phyloP scores from a whole-genome alignment of 2,888 invertebrate species.

The Mongoloraphidia duomilia region DNA sequence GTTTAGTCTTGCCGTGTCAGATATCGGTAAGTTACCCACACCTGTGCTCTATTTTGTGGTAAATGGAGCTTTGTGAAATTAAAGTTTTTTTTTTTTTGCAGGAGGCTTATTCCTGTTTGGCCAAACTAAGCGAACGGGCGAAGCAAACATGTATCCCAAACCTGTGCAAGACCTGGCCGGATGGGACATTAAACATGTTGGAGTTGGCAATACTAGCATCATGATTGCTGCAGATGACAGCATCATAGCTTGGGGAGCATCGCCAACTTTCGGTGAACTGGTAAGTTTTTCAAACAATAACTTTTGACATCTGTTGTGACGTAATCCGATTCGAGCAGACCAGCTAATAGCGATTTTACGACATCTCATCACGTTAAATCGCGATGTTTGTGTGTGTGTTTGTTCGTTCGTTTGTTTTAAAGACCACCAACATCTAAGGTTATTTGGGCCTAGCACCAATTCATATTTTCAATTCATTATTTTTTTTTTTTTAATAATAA shows the following conservation, averaged over 20 bases:
- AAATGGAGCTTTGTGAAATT: background rate
- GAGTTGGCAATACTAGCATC: conserved; percentile 69
- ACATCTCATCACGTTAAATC: too few species aligned
- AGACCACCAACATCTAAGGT: too few species aligned
- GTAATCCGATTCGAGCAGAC: too few species aligned
- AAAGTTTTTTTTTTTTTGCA: conserved; percentile 18
- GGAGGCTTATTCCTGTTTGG: conserved; percentile 73
- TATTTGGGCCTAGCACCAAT: too few species aligned
- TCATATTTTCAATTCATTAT: too few species aligned
- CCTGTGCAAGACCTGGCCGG: conserved; percentile 87
- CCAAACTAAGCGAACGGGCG: conserved; percentile 82
- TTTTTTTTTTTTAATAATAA: too few species aligned
- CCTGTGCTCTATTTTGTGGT: conserved; percentile 2
- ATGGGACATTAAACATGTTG: conserved; percentile 78
- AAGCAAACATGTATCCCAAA: conserved; percentile 94
- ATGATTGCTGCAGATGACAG: conserved; percentile 83
- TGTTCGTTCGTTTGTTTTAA: too few species aligned
- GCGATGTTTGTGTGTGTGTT: too few species aligned
- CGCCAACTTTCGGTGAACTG: conserved; percentile 87
- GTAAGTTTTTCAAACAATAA: conserved; percentile 33
- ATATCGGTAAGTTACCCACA: conserved; percentile 47
- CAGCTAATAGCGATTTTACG: too few species aligned
- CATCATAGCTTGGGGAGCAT: conserved; percentile 85
- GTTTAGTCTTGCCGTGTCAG: conserved; percentile 74
- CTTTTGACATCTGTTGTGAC: too few species aligned